Conservation (phyloP, 1,140 invertebrate species). For the Lepidurus couesii region DNA sequence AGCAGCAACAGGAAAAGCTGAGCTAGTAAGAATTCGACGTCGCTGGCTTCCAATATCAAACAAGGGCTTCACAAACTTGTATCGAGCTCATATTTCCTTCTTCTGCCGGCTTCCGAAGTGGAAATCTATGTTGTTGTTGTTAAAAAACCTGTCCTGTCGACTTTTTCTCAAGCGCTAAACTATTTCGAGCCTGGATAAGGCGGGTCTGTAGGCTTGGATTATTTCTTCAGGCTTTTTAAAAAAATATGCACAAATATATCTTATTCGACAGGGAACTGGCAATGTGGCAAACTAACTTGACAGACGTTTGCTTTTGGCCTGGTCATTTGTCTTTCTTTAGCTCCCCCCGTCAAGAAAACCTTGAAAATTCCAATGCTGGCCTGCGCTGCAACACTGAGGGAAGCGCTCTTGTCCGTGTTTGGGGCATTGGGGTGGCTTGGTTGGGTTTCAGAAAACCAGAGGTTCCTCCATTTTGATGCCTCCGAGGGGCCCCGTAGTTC, state of each 20-base stretch:
- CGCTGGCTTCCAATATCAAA: background rate
- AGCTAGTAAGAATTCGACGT: background rate
- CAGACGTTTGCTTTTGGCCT: background rate
- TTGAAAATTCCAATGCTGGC: background rate
- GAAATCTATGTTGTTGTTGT: background rate
- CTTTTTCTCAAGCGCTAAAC: background rate
- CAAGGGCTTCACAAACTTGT: background rate
- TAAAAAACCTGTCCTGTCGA: background rate
- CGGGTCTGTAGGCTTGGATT: background rate
- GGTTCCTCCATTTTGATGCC: constrained; percentile 16
- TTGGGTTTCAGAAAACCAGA: background rate
- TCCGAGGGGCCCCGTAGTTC: constrained; percentile 20
- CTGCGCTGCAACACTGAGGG: background rate
- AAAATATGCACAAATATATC: background rate
- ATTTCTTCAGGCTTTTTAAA: background rate
- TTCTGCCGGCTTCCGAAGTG: background rate
- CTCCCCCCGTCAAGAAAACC: background rate
- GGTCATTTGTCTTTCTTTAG: background rate
- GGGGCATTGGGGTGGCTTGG: background rate
- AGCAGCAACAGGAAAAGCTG: background rate
- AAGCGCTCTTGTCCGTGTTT: background rate
- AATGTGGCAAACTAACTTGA: background rate
- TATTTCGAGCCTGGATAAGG: background rate
- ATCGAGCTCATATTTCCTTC: constrained; percentile 7
- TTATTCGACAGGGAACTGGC: background rate